Evolutionary conservation across 2,888 invertebrate species (phyloP).

Genomic region (Macrosoma leucophasiata): DNA sequence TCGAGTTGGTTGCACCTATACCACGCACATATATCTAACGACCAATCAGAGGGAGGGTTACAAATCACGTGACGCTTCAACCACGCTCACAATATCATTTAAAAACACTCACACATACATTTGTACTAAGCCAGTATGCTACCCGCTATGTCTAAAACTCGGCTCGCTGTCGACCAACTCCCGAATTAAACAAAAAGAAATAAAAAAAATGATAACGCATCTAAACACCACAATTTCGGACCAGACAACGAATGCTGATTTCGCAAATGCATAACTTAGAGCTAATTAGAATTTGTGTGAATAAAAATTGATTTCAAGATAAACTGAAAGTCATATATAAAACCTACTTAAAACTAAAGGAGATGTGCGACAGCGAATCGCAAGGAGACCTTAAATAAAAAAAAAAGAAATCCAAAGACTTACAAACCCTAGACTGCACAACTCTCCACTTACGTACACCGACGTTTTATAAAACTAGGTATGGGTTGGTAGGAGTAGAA

Average conservation of each 20-base stretch:
- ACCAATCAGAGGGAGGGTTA: constrained; percentile 22
- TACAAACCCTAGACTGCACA: constrained; percentile 43
- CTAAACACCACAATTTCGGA: constrained; percentile 40
- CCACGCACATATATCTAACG: no score
- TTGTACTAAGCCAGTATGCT: constrained; percentile 72
- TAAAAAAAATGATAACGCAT: constrained; percentile 28
- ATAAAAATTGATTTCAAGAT: constrained; percentile 1
- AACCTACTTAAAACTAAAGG: constrained; percentile 57
- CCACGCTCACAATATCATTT: constrained; percentile 33
- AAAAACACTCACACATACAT: constrained; percentile 59
- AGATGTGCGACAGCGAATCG: constrained; percentile 43
- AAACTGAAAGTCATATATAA: constrained; percentile 30
- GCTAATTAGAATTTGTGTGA: constrained; percentile 43
- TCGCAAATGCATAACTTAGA: constrained; percentile 30
- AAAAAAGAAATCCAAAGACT: constrained; percentile 36
- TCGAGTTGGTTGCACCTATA: no score
- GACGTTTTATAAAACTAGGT: no score
- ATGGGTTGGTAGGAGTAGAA: constrained; percentile 20
- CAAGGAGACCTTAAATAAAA: constrained; percentile 34
- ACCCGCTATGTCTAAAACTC: constrained; percentile 48
- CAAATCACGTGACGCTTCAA: constrained; percentile 26
- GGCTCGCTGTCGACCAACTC: constrained; percentile 47
- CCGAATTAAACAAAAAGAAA: constrained; percentile 32
- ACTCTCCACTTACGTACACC: constrained; percentile 40
- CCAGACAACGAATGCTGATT: constrained; percentile 51